A percentile compares a stretch with the other conserved stretches of the same genome.
Evolutionary conservation across 2,888 invertebrate genomes (phyloP).

Genomic region (Oxycera nigricornis): DNA sequence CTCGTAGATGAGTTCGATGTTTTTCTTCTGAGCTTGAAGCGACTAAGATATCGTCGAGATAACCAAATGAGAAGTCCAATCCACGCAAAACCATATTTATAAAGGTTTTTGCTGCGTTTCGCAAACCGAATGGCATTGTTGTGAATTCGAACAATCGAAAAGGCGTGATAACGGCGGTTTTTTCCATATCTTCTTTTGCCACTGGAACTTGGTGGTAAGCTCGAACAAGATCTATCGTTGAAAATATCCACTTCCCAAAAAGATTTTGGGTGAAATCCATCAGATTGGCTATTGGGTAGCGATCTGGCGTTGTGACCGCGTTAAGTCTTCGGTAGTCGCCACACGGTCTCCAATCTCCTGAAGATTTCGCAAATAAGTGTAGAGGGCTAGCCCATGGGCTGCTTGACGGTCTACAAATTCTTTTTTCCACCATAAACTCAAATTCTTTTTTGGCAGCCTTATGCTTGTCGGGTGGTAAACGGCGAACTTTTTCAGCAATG

Average conservation of each 20-base stretch:
- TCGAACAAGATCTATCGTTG: slow-evolving; percentile 47
- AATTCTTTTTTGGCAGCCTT: slow-evolving; percentile 29
- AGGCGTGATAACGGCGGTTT: background rate
- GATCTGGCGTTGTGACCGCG: slow-evolving; percentile 52
- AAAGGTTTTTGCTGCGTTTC: slow-evolving; percentile 49
- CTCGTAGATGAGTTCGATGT: slow-evolving; percentile 48
- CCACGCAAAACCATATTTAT: too few relatives aligned
- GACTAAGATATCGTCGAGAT: too few relatives aligned
- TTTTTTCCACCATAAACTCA: slow-evolving; percentile 49
- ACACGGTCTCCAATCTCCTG: slow-evolving; percentile 50
- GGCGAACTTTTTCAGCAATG: background rate
- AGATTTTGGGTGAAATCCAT: slow-evolving; percentile 50
- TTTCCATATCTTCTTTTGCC: background rate
- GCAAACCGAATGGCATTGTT: background rate
- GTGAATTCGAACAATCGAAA: background rate
- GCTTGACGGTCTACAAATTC: slow-evolving; percentile 57
- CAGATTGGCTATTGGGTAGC: slow-evolving; percentile 52
- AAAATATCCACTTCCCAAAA: slow-evolving; percentile 49
- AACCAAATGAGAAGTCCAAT: too few relatives aligned
- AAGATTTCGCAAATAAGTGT: slow-evolving; percentile 51
- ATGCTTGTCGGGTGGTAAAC: slow-evolving; percentile 9
- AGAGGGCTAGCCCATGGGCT: slow-evolving; percentile 56
- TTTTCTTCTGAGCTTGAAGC: slow-evolving; percentile 47
- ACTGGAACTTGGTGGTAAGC: slow-evolving; percentile 22
- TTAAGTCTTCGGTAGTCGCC: slow-evolving; percentile 53